Percentiles rank a stretch among this genome's conserved stretches.
Evolutionary conservation across 2,113 vertebrate species (phyloP).

Genomic region (Axis porcinus): DNA sequence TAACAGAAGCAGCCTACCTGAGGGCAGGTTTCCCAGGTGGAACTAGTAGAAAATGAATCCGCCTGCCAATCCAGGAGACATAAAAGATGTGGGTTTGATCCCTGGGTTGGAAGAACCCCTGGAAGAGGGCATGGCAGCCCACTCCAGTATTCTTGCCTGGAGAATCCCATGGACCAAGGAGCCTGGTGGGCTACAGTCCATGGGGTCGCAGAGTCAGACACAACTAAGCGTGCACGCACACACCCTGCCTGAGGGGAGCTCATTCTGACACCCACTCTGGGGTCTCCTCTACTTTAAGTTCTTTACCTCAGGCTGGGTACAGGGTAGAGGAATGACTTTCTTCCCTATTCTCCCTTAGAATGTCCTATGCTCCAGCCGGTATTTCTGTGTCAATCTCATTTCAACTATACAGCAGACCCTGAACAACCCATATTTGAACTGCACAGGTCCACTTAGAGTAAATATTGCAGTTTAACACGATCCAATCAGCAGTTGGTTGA

Average conservation of each 20-base stretch:
- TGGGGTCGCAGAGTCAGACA: background rate
- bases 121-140: background rate
- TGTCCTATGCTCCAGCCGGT: background rate
- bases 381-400: background rate
- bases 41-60: background rate
- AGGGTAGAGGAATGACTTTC: background rate
- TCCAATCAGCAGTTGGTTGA: background rate
- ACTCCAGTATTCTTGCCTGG: background rate
- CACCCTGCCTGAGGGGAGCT: background rate
- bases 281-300: background rate
- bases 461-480: accelerated
- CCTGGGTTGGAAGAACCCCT: background rate
- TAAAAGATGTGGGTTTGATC: background rate
- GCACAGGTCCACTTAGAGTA: background rate
- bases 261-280: too few species aligned
- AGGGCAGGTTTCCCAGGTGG: background rate
- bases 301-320: background rate
- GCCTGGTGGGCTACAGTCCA: background rate
- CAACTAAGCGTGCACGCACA: accelerated
- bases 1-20: background rate
- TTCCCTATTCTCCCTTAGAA: background rate
- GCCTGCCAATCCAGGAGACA: background rate
- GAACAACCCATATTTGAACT: background rate
- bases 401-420: background rate
- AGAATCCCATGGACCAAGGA: background rate